Evolutionary conservation across 2,888 invertebrate genomes (phyloP), one percentile per base, ranked within the genome.

Genomic region (Caenorhabditis zanzibari): DNA sequence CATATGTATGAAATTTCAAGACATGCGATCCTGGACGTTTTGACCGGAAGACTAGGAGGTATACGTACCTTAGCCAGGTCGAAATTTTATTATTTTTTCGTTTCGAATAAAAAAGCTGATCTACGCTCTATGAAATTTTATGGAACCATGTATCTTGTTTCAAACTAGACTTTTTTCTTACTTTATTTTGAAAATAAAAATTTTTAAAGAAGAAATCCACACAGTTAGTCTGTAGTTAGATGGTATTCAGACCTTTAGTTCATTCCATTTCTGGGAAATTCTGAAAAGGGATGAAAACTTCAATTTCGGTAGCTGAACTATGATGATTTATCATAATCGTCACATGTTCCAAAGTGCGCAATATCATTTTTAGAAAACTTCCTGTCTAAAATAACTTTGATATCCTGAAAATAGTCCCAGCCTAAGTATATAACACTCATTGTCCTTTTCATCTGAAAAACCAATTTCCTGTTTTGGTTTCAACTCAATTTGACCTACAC

Each of bases 41-140:
- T 58, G 58, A 75, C 75, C 75, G 75, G 75, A 75, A 75, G 56
- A 41, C 75, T 58, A 35, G 58, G 75, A 35, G 75, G 75, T 75
- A 75, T 58, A 66, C 47, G n/a, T 66, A 47, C 56, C 38, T 61
- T 56, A 22, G 47, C 35, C 14, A 38, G 56, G 47, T 58, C 47
- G 24, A 10, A 64, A 66, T 44, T 64, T 54, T 64, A 24, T 49
- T 35, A 49, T 28, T 24, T 56, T 66, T 26, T 10, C 9, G 52
- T 24, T 58, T 44, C 44, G 10, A 66, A 66, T 66, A 49, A 44
- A 74, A n/a, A 49, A 6, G 9, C 19, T 66, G 75, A 75, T 75
- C 75, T 66, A 66, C 63, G 75, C 66, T 75, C 66, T 56, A n/a
- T 35, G 32, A 38, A 58, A 32, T 14, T 54, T 54, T 4, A 54